Evolutionary conservation across 1,140 invertebrate genomes (phyloP).

Genomic region (Galendromus occidentalis): DNA sequence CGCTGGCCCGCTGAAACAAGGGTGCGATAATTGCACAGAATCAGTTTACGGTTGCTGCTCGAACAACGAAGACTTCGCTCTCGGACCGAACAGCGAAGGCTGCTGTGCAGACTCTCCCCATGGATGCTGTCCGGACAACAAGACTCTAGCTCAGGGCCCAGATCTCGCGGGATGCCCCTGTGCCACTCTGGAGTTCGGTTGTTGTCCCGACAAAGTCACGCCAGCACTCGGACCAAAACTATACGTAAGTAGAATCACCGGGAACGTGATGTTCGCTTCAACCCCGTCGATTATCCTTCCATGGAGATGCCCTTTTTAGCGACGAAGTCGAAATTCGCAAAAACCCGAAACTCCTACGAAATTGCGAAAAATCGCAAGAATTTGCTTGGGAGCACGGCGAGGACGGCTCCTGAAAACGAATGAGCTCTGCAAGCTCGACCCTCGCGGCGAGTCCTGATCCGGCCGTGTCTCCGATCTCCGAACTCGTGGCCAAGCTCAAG

Average conservation of each 20-base stretch:
- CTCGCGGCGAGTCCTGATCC: no score
- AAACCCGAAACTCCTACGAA: no score
- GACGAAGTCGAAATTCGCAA: no score
- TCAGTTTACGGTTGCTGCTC: conserved; percentile 29
- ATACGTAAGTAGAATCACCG: conserved; percentile 14
- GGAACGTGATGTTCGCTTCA: no score
- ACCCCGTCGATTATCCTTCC: no score
- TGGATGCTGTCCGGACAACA: conserved; percentile 80
- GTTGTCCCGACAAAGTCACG: conserved; percentile 73
- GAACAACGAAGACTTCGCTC: conserved; percentile 30
- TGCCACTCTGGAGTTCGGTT: conserved; percentile 27
- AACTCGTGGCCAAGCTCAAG: no score
- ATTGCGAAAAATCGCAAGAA: no score
- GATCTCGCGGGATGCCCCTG: conserved; percentile 38
- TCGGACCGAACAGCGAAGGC: conserved; percentile 27
- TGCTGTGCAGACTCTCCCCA: conserved; percentile 27
- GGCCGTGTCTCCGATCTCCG: no score
- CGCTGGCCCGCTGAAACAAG: not conserved
- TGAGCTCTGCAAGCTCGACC: no score
- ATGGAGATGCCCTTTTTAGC: no score
- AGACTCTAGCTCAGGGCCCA: conserved; percentile 39
- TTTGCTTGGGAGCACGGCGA: no score
- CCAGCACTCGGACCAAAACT: conserved; percentile 51
- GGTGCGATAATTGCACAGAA: conserved; percentile 14
- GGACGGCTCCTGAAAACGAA: no score